Base-by-base conservation (phyloP, 2,888 invertebrate genomes). In the Conomelus anceps region DNA sequence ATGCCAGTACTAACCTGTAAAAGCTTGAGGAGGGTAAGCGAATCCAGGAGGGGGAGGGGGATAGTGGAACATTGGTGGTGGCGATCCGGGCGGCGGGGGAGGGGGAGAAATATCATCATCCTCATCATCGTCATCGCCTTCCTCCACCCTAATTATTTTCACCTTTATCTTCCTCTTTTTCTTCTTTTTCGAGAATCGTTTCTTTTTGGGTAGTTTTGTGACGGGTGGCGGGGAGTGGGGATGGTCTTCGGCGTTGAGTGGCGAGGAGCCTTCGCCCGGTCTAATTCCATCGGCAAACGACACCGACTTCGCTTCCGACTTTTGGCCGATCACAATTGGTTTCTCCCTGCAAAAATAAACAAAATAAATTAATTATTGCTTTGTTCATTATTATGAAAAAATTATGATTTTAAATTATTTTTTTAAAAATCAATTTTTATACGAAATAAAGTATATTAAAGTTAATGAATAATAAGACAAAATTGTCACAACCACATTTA, bases 231-330 rank as follows among this genome's bases (percentile, higher is more conserved):
- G 95, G 0, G 95, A 95, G 0, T 94, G 94, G 91, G 95, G 94
- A 90, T 95, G 95, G 24, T 94, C 94, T 91, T 95, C 95, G 1
- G 94, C 94, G 0, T 94, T 92, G 3, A 93, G 93, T 0, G 93
- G 92, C 0, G 93, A 93, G 0, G 93, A 92, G 0, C 93, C 93
- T 91, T 93, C 93, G 3, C 93, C 95, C 0, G 95, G 95, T 90
- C 93, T 93, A 22, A 95, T 93, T 3, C 95, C 95, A 92, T 95
- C 95, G 3, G 95, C 95, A 91, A 95, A 95, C 91, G 94, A 94
- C 1, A 95, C 95, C 9, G 93, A 93, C 91, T 95, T 92, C 87
- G 89, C 90, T 89, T 91, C 91, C 41, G 90, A 90, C 22, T 90
- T 89, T 23, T 86, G 86, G 0, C 89, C 90, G n/a, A 91, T 88